Base-by-base conservation (phyloP, 2,888 invertebrate species). In the Thecocarcelia acutangulata region DNA sequence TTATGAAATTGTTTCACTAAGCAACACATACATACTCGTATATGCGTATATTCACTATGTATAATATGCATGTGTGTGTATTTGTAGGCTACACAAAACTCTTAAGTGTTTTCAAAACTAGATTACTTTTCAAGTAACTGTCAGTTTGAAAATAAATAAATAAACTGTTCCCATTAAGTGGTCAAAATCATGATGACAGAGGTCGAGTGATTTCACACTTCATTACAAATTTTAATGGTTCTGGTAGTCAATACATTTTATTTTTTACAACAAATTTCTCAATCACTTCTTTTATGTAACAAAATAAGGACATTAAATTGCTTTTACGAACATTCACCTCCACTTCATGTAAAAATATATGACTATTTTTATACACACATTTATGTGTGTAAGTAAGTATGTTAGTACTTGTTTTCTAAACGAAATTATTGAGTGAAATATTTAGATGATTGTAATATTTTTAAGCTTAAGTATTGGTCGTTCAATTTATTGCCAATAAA, bases 401-500 rank as follows among this genome's bases (percentile, higher is more conserved):
- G 17, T 63, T 17, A 33, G 17, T 42, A 56, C 11, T 33, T 37
- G 17, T 33, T 8, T 33, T 33, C 3, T 5, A 8, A 33, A 33
- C 9, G 9, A 33, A 9, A 33, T 33, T 33, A 33, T 33, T 33
- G 33, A 33, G 33, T 33, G 33, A 33, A 24, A 24, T 24, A 24
- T 33, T 9, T 33, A 33, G 33, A 33, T 33, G 33, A 6, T 33
- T 33, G 33, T 8, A 3, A 33, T 33, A 33, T 33, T 33, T 33
- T 9, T 40, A 15, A 28, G 17, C 59, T 44, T n/a, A 52, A 37
- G 42, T 52, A 58, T 76, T 74, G 78, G 74, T 42, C 59, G 70
- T 61, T 78, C 70, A 82, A 82, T 72, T 78, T 78, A 82, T 82
- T 82, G 66, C 78, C 82, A 74, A 74, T 78, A 82, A 74, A 82